Conservation (phyloP, 2,113 vertebrate genomes). For the Corapipo altera region DNA sequence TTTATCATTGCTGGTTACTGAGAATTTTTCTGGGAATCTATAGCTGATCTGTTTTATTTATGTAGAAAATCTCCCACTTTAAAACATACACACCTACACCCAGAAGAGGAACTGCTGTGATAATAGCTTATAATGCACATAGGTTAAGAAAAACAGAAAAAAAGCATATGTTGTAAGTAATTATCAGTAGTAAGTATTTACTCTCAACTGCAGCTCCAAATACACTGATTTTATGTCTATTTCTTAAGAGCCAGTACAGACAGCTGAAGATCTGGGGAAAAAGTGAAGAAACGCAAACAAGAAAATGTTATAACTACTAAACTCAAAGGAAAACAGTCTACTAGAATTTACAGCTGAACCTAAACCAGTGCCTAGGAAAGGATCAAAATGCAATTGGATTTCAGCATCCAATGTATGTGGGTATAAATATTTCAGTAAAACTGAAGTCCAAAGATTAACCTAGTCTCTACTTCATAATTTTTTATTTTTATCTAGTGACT, state of each 20-base stretch:
- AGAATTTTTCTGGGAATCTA: neutral
- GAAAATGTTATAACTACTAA: neutral
- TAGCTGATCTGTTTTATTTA: neutral
- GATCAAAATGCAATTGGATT: neutral
- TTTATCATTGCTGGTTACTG: neutral
- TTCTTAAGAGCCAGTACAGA: neutral
- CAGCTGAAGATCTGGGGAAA: neutral
- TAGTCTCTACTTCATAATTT: neutral
- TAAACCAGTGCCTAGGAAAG: neutral
- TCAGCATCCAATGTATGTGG: neutral
- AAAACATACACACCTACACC: neutral
- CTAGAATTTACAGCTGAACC: neutral
- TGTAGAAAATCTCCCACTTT: neutral
- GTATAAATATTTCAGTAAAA: neutral
- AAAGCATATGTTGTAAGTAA: accelerated
- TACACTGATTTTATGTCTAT: neutral
- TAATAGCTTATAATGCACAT: neutral
- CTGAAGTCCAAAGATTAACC: neutral
- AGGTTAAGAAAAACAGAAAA: neutral
- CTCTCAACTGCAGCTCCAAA: neutral
- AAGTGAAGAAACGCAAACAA: neutral
- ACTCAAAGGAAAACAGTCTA: neutral
- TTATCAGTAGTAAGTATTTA: neutral
- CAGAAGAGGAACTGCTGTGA: neutral
- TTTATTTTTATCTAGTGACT: neutral